Evolutionary conservation across 2,113 vertebrate species (phyloP), one percentile per base, ranked within the genome.

Genomic region (Vulpes ferrilata): DNA sequence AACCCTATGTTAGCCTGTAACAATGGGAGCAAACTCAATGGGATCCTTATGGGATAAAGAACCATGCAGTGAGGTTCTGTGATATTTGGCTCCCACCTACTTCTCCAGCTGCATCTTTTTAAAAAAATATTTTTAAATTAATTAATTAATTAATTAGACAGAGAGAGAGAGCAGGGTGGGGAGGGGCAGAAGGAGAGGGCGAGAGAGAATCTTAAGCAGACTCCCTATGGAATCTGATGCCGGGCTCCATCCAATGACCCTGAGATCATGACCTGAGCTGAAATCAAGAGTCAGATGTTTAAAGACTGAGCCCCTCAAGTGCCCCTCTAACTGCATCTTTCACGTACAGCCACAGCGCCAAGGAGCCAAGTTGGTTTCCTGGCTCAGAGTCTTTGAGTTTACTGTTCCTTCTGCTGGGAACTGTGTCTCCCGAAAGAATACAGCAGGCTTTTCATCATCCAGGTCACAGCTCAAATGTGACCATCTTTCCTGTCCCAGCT

Each of bases 31-130:
- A n/a, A 92, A 88, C 7, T 17, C 13, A 51, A 64, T 43, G 10
- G 43, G 43, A 30, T 91, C 59, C 11, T 12, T n/a, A 19, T 15
- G 69, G 69, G 23, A 43, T 23, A 7, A 4, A 25, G 80, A 78
- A 57, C 22, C n/a, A 0, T 0, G 9, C 15, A 30, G 53, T 16
- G 9, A 78, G 48, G 51, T 48, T 16, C 11, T 8, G 2, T 2
- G 1, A 12, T 7, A 1, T 4, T 53, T 30, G 38, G 25, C 0
- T 3, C 48, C 53, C 16, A 25, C 62, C 38, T 25, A 1, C 19
- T 25, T 67, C 38, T 85, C 67, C 10, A 35, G 71, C 4, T 0
- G 10, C 0, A 0, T 67, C 59, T 83, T 64, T 16, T 19, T n/a
- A 43, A 43, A 43, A 43, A 43, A 43, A 43, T 69, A 10, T 69